Conservation (phyloP, 2,113 vertebrate genomes). For the Rhinogobius similis region DNA sequence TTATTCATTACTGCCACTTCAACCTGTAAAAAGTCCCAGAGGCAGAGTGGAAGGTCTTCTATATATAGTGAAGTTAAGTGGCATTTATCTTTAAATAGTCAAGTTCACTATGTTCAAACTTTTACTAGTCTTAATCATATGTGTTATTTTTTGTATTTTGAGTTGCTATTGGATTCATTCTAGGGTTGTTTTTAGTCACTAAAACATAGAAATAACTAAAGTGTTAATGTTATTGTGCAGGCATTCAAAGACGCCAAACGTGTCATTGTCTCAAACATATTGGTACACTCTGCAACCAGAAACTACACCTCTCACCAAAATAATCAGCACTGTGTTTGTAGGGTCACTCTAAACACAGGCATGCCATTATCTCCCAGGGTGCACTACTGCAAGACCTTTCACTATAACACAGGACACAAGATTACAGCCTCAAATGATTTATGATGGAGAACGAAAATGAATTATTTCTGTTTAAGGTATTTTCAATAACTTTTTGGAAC, state of each 20-base stretch:
- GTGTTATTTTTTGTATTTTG: neutral
- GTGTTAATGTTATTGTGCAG: slow-evolving; percentile 24
- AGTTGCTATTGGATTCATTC: neutral
- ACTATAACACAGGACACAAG: slow-evolving; percentile 19
- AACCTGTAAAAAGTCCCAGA: slow-evolving; percentile 3
- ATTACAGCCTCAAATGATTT: neutral
- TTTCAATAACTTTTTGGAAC: slow-evolving; percentile 5
- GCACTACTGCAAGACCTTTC: slow-evolving; percentile 47
- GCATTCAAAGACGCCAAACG: slow-evolving; percentile 29
- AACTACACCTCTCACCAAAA: slow-evolving; percentile 58
- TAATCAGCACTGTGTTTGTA: slow-evolving; percentile 64
- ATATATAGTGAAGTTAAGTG: slow-evolving; percentile 17
- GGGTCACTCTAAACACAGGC: slow-evolving; percentile 66
- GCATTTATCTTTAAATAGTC: slow-evolving; percentile 41
- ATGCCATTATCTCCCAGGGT: slow-evolving; percentile 64
- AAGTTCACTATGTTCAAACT: slow-evolving; percentile 25
- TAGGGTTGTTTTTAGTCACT: neutral
- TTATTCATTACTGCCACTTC: neutral
- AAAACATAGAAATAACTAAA: neutral
- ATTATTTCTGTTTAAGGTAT: neutral
- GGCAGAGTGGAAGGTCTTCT: neutral
- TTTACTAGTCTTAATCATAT: neutral
- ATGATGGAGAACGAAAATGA: neutral
- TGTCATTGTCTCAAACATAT: slow-evolving; percentile 24
- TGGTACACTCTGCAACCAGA: slow-evolving; percentile 30